Evolutionary conservation across 2,888 invertebrate genomes (phyloP).

Genomic region (Synergus umbraculus): DNA sequence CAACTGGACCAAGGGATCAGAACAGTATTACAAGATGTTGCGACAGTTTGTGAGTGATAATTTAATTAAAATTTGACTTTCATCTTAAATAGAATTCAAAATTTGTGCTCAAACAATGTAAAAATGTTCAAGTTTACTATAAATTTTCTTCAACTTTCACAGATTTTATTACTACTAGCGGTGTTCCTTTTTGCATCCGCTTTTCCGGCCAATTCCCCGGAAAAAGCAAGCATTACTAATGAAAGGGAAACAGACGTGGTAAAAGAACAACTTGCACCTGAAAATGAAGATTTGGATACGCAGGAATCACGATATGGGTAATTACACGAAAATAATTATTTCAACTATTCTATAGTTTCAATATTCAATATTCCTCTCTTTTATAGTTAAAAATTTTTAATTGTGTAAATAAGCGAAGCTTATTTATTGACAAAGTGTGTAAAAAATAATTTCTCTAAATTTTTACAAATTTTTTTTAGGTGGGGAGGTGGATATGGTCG

Average conservation of each 20-base stretch:
- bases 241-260: neutral
- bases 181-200: neutral
- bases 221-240: neutral
- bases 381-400: too few species aligned
- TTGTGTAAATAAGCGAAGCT: too few species aligned
- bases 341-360: too few species aligned
- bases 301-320: neutral
- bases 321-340: neutral
- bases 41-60: neutral
- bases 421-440: too few species aligned
- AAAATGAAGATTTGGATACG: neutral
- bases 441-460: too few species aligned
- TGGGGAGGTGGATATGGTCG: too few species aligned
- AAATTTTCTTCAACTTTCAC: neutral
- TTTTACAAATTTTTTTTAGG: too few species aligned
- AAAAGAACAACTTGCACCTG: neutral
- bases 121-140: too few species aligned
- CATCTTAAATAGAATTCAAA: neutral
- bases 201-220: neutral
- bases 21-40: conserved; percentile 1
- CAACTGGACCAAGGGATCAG: too few species aligned
- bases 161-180: neutral
- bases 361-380: too few species aligned
- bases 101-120: too few species aligned
- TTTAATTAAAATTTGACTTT: neutral